These are phyloP conservation scores for Meloidogyne floridensis DNA, from an alignment of 1,140 invertebrate species.

Conservation along the genomic window DNA sequence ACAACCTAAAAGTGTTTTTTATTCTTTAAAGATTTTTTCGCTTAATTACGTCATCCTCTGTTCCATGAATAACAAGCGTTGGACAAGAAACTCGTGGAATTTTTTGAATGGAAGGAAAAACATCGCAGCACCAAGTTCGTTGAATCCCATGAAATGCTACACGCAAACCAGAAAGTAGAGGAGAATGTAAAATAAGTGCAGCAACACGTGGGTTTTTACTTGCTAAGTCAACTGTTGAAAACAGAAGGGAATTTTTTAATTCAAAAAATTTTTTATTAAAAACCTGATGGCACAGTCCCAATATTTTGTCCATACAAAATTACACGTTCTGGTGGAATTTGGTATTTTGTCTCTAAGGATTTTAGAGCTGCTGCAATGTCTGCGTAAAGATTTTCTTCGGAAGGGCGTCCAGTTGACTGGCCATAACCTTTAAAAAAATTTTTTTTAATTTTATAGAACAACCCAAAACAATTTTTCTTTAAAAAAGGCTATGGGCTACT, in stretches of 20 bases:
- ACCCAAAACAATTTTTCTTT: too few relatives aligned
- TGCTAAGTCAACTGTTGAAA: conserved; percentile 78
- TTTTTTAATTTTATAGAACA: background rate
- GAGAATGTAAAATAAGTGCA: conserved; percentile 95
- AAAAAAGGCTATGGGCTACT: too few relatives aligned
- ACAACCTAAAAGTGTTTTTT: conserved; percentile 70
- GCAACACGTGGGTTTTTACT: conserved; percentile 88
- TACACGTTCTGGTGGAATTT: conserved; percentile 93
- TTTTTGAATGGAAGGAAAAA: conserved; percentile 78
- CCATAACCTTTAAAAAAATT: conserved; percentile 66
- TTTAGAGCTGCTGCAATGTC: conserved; percentile 97
- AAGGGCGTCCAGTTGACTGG: conserved; percentile 80
- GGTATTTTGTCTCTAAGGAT: conserved; percentile 83
- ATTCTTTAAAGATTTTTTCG: too few relatives aligned
- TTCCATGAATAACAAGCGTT: conserved; percentile 97
- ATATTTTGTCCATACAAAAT: conserved; percentile 92
- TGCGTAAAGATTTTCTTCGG: conserved; percentile 84
- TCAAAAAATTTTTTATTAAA: too few relatives aligned
- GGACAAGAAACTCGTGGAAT: conserved; percentile 96
- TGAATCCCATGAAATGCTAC: conserved; percentile 97
- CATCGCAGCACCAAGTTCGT: conserved; percentile 93
- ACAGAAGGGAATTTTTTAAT: conserved; percentile 79
- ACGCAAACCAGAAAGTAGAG: conserved; percentile 84
- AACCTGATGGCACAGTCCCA: conserved; percentile 50
- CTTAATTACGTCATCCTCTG: conserved; percentile 87